phyloP scores from a whole-genome alignment of 2,797 vertebrate species.

The Chrosomus eos region DNA sequence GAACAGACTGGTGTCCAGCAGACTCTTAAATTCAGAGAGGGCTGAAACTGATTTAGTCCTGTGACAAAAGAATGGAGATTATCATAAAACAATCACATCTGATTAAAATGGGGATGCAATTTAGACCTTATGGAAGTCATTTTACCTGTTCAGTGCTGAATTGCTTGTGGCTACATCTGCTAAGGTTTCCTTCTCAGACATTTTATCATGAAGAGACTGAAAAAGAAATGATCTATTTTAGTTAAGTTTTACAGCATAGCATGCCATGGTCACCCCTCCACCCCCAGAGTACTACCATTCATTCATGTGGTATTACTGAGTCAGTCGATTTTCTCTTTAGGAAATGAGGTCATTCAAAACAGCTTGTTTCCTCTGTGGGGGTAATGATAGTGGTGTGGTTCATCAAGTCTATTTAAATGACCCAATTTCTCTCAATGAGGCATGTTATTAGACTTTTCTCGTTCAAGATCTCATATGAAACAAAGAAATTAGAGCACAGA shows the following conservation, averaged over 20 bases:
- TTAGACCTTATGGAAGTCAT: slow-evolving; percentile 8
- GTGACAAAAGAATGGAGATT: slow-evolving; percentile 7
- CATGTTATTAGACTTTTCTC: slow-evolving; percentile 21
- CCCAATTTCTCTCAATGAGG: slow-evolving; percentile 4
- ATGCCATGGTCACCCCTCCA: background rate
- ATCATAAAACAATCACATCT: background rate
- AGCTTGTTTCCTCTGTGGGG: slow-evolving; percentile 21
- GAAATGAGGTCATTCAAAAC: slow-evolving; percentile 27
- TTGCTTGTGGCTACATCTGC: slow-evolving; percentile 81
- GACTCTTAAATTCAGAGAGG: slow-evolving; percentile 83
- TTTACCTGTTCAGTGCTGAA: slow-evolving; percentile 86
- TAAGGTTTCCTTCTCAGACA: slow-evolving; percentile 81
- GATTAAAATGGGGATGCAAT: background rate
- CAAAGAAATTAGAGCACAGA: background rate
- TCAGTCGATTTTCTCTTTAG: slow-evolving; percentile 34
- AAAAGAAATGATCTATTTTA: slow-evolving; percentile 28
- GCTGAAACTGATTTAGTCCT: slow-evolving; percentile 84
- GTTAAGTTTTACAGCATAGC: slow-evolving; percentile 15
- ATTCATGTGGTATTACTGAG: slow-evolving; percentile 41
- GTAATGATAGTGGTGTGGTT: slow-evolving; percentile 20
- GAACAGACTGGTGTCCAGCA: slow-evolving; percentile 83
- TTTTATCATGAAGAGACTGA: slow-evolving; percentile 83
- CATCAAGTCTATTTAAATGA: background rate
- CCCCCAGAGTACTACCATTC: slow-evolving; percentile 3
- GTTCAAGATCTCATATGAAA: slow-evolving; percentile 4